These are phyloP conservation scores for Sylvilagus floridanus DNA, from an alignment of 2,797 vertebrate species.

Conservation along the genomic window DNA sequence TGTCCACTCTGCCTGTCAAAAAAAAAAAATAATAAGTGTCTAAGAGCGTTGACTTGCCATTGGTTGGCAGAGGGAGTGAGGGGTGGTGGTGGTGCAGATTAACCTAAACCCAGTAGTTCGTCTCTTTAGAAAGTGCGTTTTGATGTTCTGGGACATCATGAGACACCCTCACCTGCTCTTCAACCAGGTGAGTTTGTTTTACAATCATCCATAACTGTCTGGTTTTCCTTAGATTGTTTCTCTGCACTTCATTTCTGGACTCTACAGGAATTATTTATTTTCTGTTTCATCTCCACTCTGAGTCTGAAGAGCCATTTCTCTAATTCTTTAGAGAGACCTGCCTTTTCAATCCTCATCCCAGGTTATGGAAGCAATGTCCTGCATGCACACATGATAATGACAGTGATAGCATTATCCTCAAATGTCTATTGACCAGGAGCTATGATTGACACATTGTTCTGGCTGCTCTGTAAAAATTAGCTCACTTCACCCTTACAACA, in stretches of 20 bases:
- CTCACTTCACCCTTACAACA: not conserved
- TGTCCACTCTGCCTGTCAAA: no score
- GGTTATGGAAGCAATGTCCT: not conserved
- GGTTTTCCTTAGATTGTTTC: not conserved
- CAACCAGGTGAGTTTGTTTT: not conserved
- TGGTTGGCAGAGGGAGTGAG: no score
- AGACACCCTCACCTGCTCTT: not conserved
- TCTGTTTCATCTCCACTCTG: not conserved
- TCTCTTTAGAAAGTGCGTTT: not conserved
- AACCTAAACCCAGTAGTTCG: not conserved
- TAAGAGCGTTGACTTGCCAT: not conserved
- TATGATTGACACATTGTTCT: not conserved
- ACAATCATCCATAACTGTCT: not conserved
- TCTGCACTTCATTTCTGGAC: not conserved
- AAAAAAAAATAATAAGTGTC: no score
- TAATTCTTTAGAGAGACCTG: not conserved
- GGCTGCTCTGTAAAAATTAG: not conserved
- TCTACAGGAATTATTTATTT: not conserved
- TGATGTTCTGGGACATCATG: accelerated
- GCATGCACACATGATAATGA: not conserved
- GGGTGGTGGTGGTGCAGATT: not conserved
- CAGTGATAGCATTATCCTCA: not conserved
- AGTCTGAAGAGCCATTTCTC: not conserved
- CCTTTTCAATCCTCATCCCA: not conserved
- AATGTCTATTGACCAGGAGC: not conserved